Evolutionary conservation across 1,140 invertebrate genomes (phyloP).

Genomic region (Drosophila kohkoa): DNA sequence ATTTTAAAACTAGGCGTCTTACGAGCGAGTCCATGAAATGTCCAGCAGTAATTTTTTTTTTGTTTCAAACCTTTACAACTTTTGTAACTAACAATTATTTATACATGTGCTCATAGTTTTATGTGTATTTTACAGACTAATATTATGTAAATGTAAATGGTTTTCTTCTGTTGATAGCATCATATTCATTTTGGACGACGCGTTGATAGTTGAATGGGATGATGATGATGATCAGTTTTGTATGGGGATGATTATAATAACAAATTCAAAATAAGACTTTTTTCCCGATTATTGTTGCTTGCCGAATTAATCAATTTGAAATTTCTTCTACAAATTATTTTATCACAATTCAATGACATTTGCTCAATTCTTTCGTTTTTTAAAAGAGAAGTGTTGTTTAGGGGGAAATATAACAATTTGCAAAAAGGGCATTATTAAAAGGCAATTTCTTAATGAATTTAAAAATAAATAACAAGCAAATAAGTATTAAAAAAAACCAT

Average conservation of each 20-base stretch:
- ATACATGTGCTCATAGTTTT: constrained; percentile 53
- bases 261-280: constrained; percentile 43
- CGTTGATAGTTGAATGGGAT: constrained; percentile 48
- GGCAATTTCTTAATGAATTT: constrained; percentile 37
- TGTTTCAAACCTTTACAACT: constrained; percentile 66
- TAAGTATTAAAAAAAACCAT: constrained; percentile 51
- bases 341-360: constrained; percentile 45
- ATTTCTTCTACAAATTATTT: constrained; percentile 44
- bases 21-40: constrained; percentile 63
- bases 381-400: background rate
- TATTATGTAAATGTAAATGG: constrained; percentile 56
- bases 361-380: constrained; percentile 1
- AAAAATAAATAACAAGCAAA: constrained; percentile 77
- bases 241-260: constrained; percentile 7
- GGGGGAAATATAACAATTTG: constrained; percentile 24
- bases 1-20: constrained; percentile 54
- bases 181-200: constrained; percentile 71
- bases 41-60: constrained; percentile 65
- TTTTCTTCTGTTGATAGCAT: constrained; percentile 47
- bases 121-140: constrained; percentile 59
- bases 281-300: constrained; percentile 18
- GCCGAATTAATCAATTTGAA: constrained; percentile 4
- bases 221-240: constrained; percentile 8
- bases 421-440: constrained; percentile 35
- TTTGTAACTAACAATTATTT: constrained; percentile 61